A percentile compares a stretch with the other conserved stretches of the same genome.
Conservation (phyloP, 2,888 invertebrate species). For the Drosophila diplacantha region DNA sequence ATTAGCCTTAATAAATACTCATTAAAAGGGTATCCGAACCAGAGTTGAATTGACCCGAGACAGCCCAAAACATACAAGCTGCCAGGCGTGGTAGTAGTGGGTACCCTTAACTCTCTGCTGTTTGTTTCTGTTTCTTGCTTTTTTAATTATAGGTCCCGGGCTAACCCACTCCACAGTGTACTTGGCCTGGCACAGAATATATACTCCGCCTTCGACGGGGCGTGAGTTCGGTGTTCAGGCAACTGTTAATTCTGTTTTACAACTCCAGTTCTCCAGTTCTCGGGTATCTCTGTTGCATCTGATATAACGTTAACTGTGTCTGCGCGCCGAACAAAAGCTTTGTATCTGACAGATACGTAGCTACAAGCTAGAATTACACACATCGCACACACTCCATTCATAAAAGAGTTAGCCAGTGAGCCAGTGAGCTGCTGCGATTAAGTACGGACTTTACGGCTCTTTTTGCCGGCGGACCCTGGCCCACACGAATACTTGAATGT, state of each 20-base stretch:
- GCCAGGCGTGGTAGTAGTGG: slow-evolving; percentile 18
- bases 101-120: slow-evolving; percentile 41
- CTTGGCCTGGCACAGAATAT: slow-evolving; percentile 4
- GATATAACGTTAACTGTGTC: slow-evolving; percentile 62
- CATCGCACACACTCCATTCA: slow-evolving; percentile 56
- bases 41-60: not conserved
- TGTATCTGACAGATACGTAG: slow-evolving; percentile 20
- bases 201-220: slow-evolving; percentile 20
- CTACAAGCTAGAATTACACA: slow-evolving; percentile 29
- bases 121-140: slow-evolving; percentile 30
- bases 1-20: not conserved
- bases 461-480: slow-evolving; percentile 18
- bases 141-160: slow-evolving; percentile 62
- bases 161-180: slow-evolving; percentile 11
- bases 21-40: not conserved
- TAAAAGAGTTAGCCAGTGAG: slow-evolving; percentile 38
- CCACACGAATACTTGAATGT: slow-evolving; percentile 7
- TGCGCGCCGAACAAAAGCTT: slow-evolving; percentile 37
- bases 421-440: slow-evolving; percentile 31
- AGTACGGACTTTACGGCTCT: slow-evolving; percentile 27
- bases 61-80: slow-evolving; percentile 21
- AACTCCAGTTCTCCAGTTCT: slow-evolving; percentile 42
- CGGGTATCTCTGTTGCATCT: slow-evolving; percentile 47
- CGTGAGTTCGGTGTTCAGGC: slow-evolving; percentile 57
- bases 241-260: slow-evolving; percentile 71